Conservation (phyloP, 2,113 vertebrate species). For the Myxocyprinus asiaticus region DNA sequence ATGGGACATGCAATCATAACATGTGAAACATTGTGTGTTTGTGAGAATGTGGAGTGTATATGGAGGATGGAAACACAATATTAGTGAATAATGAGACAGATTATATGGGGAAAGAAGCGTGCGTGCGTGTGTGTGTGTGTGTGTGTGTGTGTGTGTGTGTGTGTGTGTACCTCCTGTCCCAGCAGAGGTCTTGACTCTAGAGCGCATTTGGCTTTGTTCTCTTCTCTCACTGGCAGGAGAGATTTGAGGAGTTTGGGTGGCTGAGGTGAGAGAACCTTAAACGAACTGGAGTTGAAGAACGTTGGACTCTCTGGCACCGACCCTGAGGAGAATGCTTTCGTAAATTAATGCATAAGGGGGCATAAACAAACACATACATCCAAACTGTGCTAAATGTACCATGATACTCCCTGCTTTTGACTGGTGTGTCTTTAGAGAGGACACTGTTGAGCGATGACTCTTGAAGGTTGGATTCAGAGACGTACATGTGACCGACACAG, state of each 20-base stretch:
- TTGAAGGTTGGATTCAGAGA: constrained; percentile 79
- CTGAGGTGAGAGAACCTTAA: constrained; percentile 93
- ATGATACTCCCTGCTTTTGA: constrained; percentile 82
- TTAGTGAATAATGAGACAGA: too few species aligned
- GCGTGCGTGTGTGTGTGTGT: background rate
- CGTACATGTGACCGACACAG: constrained; percentile 82
- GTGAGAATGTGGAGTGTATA: too few species aligned
- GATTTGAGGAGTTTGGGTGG: constrained; percentile 95
- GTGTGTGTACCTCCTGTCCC: constrained; percentile 84
- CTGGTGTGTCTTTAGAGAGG: constrained; percentile 80
- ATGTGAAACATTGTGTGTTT: too few species aligned
- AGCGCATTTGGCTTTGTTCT: constrained; percentile 82
- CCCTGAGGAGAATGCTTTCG: constrained; percentile 61
- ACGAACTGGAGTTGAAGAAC: constrained; percentile 85
- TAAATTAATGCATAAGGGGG: too few species aligned
- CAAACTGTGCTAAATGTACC: constrained; percentile 66
- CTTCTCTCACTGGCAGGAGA: constrained; percentile 92
- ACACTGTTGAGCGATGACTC: constrained; percentile 81
- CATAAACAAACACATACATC: too few species aligned
- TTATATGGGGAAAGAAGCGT: too few species aligned
- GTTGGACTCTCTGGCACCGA: constrained; percentile 80
- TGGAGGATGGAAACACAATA: too few species aligned
- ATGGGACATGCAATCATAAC: too few species aligned
- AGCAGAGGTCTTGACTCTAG: constrained; percentile 90
- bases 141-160: background rate